These are phyloP conservation scores for Diarsia mendica DNA, from an alignment of 2,888 invertebrate genomes.

Conservation along the genomic window DNA sequence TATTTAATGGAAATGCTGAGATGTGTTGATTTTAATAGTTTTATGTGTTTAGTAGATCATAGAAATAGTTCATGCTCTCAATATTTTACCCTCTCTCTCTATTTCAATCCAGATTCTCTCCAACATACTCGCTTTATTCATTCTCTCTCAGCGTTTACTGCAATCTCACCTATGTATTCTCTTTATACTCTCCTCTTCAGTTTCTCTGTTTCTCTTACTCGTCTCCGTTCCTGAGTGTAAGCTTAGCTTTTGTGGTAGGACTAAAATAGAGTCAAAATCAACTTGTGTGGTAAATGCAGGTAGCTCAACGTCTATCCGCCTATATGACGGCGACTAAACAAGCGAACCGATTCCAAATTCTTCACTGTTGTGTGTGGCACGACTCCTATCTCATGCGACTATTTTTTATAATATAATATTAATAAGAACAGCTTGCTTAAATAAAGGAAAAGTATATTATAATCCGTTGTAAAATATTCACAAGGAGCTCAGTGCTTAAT, in stretches of 20 bases:
- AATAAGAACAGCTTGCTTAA: not conserved
- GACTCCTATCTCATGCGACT: too few relatives aligned
- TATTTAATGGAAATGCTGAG: constrained; percentile 38
- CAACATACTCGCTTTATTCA: not conserved
- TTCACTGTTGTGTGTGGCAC: not conserved
- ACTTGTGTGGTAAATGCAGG: not conserved
- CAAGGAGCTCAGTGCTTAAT: not conserved
- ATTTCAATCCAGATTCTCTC: not conserved
- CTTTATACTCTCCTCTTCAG: not conserved
- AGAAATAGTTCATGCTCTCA: not conserved
- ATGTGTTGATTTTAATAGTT: constrained; percentile 19
- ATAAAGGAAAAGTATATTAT: not conserved
- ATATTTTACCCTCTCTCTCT: not conserved
- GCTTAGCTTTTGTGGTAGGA: too few relatives aligned
- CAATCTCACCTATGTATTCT: not conserved
- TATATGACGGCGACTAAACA: too few relatives aligned
- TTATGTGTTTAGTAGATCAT: not conserved
- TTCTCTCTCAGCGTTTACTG: not conserved
- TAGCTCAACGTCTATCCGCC: too few relatives aligned
- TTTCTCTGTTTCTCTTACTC: not conserved
- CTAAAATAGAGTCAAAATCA: not conserved
- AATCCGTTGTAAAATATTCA: not conserved
- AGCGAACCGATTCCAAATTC: not conserved
- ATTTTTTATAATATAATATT: not conserved
- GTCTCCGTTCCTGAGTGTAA: too few relatives aligned